Evolutionary conservation across 1,140 invertebrate species (phyloP).

Genomic region (Pogonognathellus flavescens): DNA sequence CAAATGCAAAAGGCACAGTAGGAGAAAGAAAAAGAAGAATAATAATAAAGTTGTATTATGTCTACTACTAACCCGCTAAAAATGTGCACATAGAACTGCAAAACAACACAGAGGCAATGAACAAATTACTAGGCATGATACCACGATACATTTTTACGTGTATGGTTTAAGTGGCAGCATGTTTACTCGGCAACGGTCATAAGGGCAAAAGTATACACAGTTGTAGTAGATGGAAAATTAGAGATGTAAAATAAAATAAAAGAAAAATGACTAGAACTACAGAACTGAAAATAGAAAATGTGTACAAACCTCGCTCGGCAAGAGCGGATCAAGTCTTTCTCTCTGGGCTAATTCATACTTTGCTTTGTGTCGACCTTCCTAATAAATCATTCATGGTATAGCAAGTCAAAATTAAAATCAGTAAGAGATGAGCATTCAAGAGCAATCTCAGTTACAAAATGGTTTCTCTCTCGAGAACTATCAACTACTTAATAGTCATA

Average conservation of each 20-base stretch:
- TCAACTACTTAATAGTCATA: conserved; percentile 5
- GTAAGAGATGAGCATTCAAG: conserved; percentile 34
- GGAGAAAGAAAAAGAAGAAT: neutral
- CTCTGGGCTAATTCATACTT: conserved; percentile 67
- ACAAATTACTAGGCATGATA: too few species aligned
- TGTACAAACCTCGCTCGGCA: conserved; percentile 66
- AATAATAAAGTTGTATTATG: neutral
- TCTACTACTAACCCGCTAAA: too few species aligned
- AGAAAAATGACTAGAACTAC: conserved; percentile 17
- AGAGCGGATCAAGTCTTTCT: conserved; percentile 67
- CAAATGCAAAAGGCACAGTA: neutral
- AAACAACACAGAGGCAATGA: too few species aligned
- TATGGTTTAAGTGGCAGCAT: too few species aligned
- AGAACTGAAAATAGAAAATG: conserved; percentile 62
- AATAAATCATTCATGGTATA: conserved; percentile 60
- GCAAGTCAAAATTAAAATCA: conserved; percentile 49
- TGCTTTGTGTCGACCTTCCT: conserved; percentile 67
- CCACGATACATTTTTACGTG: too few species aligned
- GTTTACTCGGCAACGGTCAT: neutral
- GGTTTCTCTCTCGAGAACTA: conserved; percentile 31
- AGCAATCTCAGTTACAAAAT: conserved; percentile 37
- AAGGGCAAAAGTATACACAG: neutral
- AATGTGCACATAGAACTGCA: too few species aligned
- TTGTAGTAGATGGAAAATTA: neutral
- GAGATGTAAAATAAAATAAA: conserved; percentile 49